These are phyloP conservation scores for Drosophila kambysellisi DNA, from an alignment of 2,888 invertebrate genomes.

Conservation along the genomic window DNA sequence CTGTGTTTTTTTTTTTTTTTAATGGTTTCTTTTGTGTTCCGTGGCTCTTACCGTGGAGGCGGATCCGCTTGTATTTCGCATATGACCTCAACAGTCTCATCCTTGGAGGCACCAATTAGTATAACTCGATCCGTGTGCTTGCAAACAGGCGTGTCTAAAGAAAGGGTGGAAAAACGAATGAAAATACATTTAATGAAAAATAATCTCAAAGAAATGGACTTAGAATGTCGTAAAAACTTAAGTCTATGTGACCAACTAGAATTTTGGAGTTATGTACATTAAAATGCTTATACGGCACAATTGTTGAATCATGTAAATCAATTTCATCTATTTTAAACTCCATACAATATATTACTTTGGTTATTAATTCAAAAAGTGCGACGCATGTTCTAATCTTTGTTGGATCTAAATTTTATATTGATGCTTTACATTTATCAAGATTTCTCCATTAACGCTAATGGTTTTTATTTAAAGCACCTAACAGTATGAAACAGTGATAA, in stretches of 20 bases:
- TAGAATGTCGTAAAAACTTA: not conserved
- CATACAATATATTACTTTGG: too few species aligned
- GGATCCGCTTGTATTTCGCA: constrained; percentile 97
- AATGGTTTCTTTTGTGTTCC: constrained; percentile 5
- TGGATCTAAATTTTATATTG: too few species aligned
- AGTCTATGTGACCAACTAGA: not conserved
- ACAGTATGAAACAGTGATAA: too few species aligned
- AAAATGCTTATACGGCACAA: too few species aligned
- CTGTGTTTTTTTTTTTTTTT: not conserved
- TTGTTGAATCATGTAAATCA: too few species aligned
- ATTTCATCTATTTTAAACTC: too few species aligned
- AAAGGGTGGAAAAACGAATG: constrained; percentile 11
- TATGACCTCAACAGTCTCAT: constrained; percentile 93
- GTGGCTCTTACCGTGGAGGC: constrained; percentile 87
- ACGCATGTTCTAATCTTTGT: too few species aligned
- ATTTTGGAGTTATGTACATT: not conserved
- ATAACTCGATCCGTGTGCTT: constrained; percentile 89
- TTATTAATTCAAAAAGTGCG: too few species aligned
- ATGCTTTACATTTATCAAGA: too few species aligned
- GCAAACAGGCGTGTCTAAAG: constrained; percentile 93
- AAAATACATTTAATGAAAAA: constrained; percentile 1
- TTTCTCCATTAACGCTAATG: too few species aligned
- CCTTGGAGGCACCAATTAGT: constrained; percentile 94
- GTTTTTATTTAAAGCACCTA: too few species aligned
- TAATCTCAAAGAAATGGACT: not conserved